Evolutionary conservation across 2,888 invertebrate species (phyloP).

Genomic region (Bimastos eiseni): DNA sequence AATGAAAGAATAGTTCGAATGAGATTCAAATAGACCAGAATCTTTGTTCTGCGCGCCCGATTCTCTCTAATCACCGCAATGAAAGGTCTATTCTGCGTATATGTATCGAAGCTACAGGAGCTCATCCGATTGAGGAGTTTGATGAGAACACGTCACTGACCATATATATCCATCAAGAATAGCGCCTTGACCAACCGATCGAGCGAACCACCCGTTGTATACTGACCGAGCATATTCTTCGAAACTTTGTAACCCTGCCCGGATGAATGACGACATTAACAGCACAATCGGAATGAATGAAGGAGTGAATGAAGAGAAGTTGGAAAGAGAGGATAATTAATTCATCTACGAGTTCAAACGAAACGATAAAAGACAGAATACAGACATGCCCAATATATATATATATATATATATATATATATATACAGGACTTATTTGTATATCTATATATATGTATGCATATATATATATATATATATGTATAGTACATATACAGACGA

Average conservation of each 20-base stretch:
- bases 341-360: too few species aligned
- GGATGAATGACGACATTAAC: neutral
- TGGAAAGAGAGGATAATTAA: too few species aligned
- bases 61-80: neutral
- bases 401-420: too few species aligned
- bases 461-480: too few species aligned
- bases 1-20: neutral
- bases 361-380: too few species aligned
- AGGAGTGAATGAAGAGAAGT: too few species aligned
- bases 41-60: neutral
- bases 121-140: neutral
- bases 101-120: neutral
- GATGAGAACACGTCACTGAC: neutral
- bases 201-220: neutral
- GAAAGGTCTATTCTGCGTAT: neutral
- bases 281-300: neutral
- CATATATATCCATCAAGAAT: neutral
- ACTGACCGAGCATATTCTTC: neutral
- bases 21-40: neutral
- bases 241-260: neutral
- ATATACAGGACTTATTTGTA: too few species aligned
- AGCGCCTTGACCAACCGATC: neutral
- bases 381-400: too few species aligned
- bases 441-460: too few species aligned
- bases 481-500: too few species aligned